Conservation (phyloP, 2,113 vertebrate genomes). For the Burhinus bistriatus region DNA sequence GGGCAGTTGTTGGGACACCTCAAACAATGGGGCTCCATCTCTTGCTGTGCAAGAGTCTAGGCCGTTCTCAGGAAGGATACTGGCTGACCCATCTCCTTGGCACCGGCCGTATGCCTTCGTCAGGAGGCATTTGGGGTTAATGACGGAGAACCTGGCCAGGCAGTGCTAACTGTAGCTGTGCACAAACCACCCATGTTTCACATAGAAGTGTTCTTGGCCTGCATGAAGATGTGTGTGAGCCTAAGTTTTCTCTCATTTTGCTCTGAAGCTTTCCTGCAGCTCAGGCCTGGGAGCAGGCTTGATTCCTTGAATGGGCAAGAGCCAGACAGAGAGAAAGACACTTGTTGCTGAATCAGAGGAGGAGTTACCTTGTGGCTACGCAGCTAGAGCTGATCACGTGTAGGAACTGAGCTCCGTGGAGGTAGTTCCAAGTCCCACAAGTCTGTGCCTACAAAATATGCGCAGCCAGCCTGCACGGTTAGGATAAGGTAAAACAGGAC, state of each 20-base stretch:
- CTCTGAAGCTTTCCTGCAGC: background rate
- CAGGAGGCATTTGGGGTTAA: background rate
- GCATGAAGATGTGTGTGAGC: background rate
- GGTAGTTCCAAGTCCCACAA: background rate
- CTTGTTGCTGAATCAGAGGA: background rate
- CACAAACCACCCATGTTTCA: background rate
- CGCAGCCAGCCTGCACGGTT: fast-evolving
- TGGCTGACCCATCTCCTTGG: background rate
- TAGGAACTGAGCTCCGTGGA: background rate
- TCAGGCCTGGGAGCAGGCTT: background rate
- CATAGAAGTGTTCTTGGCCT: background rate
- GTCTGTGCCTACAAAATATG: background rate
- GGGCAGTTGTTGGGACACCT: background rate
- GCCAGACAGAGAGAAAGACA: background rate
- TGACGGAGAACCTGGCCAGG: background rate
- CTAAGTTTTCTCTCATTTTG: background rate
- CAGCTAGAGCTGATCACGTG: fast-evolving
- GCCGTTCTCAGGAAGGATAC: fast-evolving
- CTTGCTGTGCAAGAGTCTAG: background rate
- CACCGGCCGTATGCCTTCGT: background rate
- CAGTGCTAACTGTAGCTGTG: background rate
- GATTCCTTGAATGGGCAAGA: background rate
- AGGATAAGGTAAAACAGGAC: background rate
- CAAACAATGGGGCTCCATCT: background rate
- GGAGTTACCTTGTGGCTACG: background rate